phyloP scores from a whole-genome alignment of 2,113 vertebrate species.

The Cottus gobio region DNA sequence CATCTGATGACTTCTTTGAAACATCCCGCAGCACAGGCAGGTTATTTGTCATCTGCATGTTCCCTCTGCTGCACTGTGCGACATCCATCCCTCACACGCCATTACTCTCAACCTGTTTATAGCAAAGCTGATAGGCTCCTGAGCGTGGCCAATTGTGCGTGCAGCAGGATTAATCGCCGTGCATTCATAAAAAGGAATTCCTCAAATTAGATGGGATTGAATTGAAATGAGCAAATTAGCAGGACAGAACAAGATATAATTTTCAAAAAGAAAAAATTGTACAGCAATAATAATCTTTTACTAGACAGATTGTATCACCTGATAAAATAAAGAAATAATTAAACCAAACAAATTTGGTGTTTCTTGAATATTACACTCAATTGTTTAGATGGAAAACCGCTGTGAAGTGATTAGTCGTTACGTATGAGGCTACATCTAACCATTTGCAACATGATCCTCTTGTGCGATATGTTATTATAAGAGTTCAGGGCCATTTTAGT shows the following conservation, averaged over 20 bases:
- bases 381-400: conserved; percentile 10
- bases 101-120: conserved; percentile 35
- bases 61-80: not conserved
- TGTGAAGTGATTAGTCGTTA: conserved; percentile 31
- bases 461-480: conserved; percentile 34
- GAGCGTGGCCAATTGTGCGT: conserved; percentile 33
- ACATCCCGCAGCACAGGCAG: conserved; percentile 7
- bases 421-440: not conserved
- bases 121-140: conserved; percentile 11
- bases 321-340: conserved; percentile 32
- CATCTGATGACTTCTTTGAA: conserved; percentile 37
- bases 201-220: conserved; percentile 43
- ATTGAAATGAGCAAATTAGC: conserved; percentile 56
- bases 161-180: conserved; percentile 29
- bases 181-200: conserved; percentile 41
- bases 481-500: conserved; percentile 45
- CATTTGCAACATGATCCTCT: conserved; percentile 13
- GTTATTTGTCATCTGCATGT: conserved; percentile 17
- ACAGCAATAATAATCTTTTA: conserved; percentile 34
- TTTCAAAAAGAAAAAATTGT: not conserved
- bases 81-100: conserved; percentile 13
- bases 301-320: conserved; percentile 29
- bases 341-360: conserved; percentile 5
- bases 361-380: not conserved
- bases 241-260: conserved; percentile 15